These are phyloP conservation scores for Sebastes variabilis DNA, from an alignment of 2,797 vertebrate species.

Conservation along the genomic window DNA sequence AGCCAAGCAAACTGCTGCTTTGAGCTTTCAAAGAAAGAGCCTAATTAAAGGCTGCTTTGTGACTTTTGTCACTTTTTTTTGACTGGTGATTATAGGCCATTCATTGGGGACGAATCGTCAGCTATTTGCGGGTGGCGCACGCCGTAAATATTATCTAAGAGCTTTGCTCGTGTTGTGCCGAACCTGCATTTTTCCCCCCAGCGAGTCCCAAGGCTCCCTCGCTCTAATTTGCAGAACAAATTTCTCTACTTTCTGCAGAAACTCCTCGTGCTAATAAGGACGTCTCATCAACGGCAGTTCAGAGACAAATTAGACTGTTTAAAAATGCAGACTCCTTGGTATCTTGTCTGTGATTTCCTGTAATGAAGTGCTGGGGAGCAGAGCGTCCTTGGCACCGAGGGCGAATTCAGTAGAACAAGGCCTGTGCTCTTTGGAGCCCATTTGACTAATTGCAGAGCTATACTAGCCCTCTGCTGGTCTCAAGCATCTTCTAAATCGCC, in stretches of 20 bases:
- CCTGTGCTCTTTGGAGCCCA: slow-evolving; percentile 51
- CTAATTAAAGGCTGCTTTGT: slow-evolving; percentile 82
- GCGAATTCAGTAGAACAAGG: slow-evolving; percentile 62
- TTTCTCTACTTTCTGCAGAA: slow-evolving; percentile 57
- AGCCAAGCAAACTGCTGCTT: slow-evolving; percentile 62
- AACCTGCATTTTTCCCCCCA: slow-evolving; percentile 27
- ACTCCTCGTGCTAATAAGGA: slow-evolving; percentile 63
- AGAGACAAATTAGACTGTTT: slow-evolving; percentile 66
- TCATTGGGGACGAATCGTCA: slow-evolving; percentile 64
- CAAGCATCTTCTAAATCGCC: slow-evolving; percentile 49
- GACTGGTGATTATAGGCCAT: slow-evolving; percentile 77
- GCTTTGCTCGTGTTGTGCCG: slow-evolving; percentile 44
- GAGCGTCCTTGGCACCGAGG: slow-evolving; percentile 73
- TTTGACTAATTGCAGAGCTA: slow-evolving; percentile 67
- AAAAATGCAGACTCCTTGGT: slow-evolving; percentile 62
- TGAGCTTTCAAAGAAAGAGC: slow-evolving; percentile 60
- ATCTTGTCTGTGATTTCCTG: slow-evolving; percentile 71
- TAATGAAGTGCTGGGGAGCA: slow-evolving; percentile 72
- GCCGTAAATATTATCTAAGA: slow-evolving; percentile 59
- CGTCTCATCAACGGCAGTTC: slow-evolving; percentile 64
- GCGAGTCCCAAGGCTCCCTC: slow-evolving; percentile 27
- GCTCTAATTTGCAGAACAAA: slow-evolving; percentile 65
- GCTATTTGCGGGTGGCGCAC: slow-evolving; percentile 65
- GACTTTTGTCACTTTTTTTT: slow-evolving; percentile 77
- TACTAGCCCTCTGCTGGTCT: slow-evolving; percentile 50